These are phyloP conservation scores for Leptobrachium ailaonicum DNA, from an alignment of 2,113 vertebrate species.

Conservation along the genomic window DNA sequence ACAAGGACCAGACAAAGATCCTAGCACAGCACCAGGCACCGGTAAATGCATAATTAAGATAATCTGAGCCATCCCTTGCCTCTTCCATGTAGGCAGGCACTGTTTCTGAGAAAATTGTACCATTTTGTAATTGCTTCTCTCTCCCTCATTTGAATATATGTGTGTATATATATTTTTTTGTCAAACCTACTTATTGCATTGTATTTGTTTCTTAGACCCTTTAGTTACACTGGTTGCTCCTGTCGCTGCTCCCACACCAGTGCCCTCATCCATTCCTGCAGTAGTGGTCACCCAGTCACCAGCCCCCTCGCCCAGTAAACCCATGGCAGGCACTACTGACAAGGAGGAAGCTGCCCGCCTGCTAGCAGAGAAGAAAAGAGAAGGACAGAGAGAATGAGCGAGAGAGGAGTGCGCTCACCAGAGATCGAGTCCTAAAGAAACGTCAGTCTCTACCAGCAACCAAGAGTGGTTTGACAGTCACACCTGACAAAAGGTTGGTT, in stretches of 20 bases:
- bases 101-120: too few relatives aligned
- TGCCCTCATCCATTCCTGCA: neutral
- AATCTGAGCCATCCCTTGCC: neutral
- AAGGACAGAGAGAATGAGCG: conserved; percentile 94
- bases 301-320: conserved; percentile 67
- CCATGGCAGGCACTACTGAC: conserved; percentile 86
- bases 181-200: neutral
- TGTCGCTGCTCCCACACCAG: conserved; percentile 8
- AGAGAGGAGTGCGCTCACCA: conserved; percentile 84
- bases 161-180: conserved; percentile 43
- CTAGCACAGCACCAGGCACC: conserved; percentile 7
- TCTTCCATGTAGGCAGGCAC: too few relatives aligned
- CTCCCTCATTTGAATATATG: too few relatives aligned
- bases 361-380: conserved; percentile 87
- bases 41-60: neutral
- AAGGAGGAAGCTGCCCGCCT: conserved; percentile 86
- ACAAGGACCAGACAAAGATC: neutral
- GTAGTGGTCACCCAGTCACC: conserved; percentile 51
- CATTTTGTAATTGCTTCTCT: too few relatives aligned
- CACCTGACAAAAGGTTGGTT: conserved; percentile 61
- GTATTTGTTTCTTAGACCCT: neutral
- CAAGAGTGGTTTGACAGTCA: conserved; percentile 50
- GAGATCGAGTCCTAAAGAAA: conserved; percentile 87
- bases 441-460: conserved; percentile 76
- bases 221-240: conserved; percentile 48